These are phyloP conservation scores for Pseudorasbora parva DNA, from an alignment of 2,113 vertebrate genomes.

Conservation along the genomic window DNA sequence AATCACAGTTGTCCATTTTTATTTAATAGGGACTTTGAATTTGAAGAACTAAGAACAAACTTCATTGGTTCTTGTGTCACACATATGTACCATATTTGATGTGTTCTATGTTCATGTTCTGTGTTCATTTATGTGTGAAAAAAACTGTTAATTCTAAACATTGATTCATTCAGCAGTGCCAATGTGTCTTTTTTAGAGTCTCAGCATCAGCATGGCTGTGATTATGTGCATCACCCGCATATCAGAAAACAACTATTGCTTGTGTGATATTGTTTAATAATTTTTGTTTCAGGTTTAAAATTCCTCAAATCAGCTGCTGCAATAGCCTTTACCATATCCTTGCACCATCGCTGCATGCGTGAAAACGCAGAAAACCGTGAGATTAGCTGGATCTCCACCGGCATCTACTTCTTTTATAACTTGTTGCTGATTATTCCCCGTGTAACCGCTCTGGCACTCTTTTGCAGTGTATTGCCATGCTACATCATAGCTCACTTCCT, in stretches of 20 bases:
- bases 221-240: background rate
- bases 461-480: constrained; percentile 70
- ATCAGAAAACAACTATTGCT: background rate
- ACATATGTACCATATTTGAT: background rate
- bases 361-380: constrained; percentile 58
- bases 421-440: constrained; percentile 79
- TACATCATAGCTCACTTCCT: constrained; percentile 73
- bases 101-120: background rate
- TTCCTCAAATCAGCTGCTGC: constrained; percentile 68
- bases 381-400: constrained; percentile 64
- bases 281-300: constrained; percentile 68
- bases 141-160: background rate
- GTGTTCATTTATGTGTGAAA: background rate
- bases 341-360: constrained; percentile 81
- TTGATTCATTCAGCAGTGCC: background rate
- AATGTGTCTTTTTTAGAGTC: background rate
- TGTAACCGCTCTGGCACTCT: constrained; percentile 73
- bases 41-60: too few species aligned
- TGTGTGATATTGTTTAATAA: background rate
- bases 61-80: background rate
- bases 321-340: constrained; percentile 77
- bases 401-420: constrained; percentile 82
- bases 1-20: too few species aligned
- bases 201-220: background rate
- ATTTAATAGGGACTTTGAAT: too few species aligned